Base-by-base conservation (phyloP, 2,888 invertebrate species). In the Agrilus cyanescens region DNA sequence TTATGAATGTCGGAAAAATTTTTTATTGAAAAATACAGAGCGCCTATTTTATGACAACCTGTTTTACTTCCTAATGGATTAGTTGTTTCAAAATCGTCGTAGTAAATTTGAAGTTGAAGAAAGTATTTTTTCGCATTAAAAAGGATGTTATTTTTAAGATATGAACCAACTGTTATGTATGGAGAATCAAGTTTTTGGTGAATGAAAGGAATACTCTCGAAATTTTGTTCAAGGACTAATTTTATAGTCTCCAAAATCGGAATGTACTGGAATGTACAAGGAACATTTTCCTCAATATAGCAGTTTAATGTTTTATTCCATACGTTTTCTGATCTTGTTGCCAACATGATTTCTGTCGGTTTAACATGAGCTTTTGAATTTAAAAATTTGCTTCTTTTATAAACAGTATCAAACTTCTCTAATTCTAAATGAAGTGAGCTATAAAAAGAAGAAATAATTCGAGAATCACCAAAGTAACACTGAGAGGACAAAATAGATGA, bases 21-120 rank as follows among this genome's bases (percentile, higher is more conserved):
- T 32, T 37, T 32, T 12, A 51, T 39, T 10, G 37, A 48, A 40
- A 50, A 44, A 46, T 53, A 53, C 34, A 49, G 18, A 12, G 47
- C 52, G 12, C 48, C 48, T 16, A 53, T 48, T 47, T 53, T 53
- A 41, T 53, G 46, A 29, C 38, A 14, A 12, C 49, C 45, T 20
- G 49, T 46, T 46, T 50, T 51, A 25, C 41, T 45, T 2, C 51
- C 52, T 30, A 52, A 35, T 18, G 51, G 53, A 15, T 51, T 50
- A 32, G 40, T 32, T 7, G 41, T 46, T 46, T 52, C 50, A 40
- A 53, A 49, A n/a, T 53, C 48, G 44, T 50, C 51, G 33, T 41
- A 49, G 41, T 48, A 52, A 10, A 42, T 13, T 45, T 45, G 40
- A 16, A 41, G 15, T 36, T 37, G 41, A 18, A 45, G 32, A 20